Conservation (phyloP, 2,113 vertebrate species). For the Neodontobutis hainanensis region DNA sequence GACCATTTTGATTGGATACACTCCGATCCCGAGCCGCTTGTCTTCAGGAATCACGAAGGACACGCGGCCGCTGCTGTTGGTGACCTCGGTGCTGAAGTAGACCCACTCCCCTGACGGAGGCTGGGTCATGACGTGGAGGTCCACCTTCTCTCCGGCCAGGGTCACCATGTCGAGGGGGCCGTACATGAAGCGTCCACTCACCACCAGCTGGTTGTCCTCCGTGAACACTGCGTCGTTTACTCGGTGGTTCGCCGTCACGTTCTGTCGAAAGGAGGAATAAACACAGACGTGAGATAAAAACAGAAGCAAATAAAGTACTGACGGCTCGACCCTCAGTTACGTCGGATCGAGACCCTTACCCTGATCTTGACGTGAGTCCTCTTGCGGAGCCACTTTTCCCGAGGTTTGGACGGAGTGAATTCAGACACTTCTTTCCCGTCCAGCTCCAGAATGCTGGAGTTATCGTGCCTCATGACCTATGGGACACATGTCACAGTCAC, state of each 20-base stretch:
- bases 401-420: conserved; percentile 93
- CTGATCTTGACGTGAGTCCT: conserved; percentile 93
- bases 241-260: conserved; percentile 95
- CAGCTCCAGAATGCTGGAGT: conserved; percentile 89
- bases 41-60: conserved; percentile 86
- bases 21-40: conserved; percentile 87
- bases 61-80: conserved; percentile 91
- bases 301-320: too few relatives aligned
- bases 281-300: not conserved
- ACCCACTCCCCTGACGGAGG: conserved; percentile 93
- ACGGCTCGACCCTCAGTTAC: too few relatives aligned
- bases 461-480: conserved; percentile 95
- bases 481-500: conserved; percentile 12
- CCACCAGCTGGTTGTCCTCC: conserved; percentile 87
- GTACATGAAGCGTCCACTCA: conserved; percentile 96
- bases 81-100: conserved; percentile 91
- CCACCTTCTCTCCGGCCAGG: conserved; percentile 96
- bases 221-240: conserved; percentile 91
- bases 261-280: conserved; percentile 74
- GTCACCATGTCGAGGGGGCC: conserved; percentile 98
- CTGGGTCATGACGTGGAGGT: conserved; percentile 92
- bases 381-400: conserved; percentile 94
- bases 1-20: conserved; percentile 97
- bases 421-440: conserved; percentile 93
- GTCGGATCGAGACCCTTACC: conserved; percentile 66